phyloP scores from a whole-genome alignment of 2,797 vertebrate species.

The Artibeus jamaicensis region DNA sequence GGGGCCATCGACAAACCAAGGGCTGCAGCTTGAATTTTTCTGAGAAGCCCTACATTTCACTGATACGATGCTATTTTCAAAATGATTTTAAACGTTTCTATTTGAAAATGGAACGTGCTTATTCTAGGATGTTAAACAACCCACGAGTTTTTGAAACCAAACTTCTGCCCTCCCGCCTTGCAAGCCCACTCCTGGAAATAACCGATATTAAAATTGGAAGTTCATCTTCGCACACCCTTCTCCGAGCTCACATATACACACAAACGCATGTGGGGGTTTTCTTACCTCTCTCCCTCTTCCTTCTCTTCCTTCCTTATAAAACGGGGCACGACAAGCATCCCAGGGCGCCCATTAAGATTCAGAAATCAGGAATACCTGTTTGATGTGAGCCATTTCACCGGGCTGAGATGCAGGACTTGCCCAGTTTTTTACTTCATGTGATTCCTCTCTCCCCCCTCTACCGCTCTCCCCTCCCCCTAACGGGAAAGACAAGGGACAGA shows the following conservation, averaged over 20 bases:
- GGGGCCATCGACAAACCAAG: background rate
- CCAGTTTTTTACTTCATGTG: background rate
- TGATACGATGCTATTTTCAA: background rate
- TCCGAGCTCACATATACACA: background rate
- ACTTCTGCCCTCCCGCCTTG: background rate
- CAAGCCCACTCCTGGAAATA: background rate
- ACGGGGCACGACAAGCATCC: background rate
- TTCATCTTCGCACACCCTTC: background rate
- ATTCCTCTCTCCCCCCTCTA: background rate
- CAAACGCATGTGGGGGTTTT: background rate
- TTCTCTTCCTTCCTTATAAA: background rate
- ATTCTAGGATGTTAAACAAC: background rate
- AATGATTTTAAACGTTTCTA: slow-evolving; percentile 3
- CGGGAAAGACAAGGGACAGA: background rate
- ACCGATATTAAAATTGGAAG: background rate
- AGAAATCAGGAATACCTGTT: background rate
- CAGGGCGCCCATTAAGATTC: background rate
- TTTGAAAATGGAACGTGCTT: background rate
- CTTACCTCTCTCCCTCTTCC: background rate
- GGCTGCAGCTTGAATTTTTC: background rate
- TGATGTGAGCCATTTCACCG: background rate
- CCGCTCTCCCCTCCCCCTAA: background rate
- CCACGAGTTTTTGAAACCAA: background rate
- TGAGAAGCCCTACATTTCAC: background rate
- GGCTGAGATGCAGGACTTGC: background rate